phyloP scores from a whole-genome alignment of 1,140 invertebrate genomes.

The Phocides pigmalion region DNA sequence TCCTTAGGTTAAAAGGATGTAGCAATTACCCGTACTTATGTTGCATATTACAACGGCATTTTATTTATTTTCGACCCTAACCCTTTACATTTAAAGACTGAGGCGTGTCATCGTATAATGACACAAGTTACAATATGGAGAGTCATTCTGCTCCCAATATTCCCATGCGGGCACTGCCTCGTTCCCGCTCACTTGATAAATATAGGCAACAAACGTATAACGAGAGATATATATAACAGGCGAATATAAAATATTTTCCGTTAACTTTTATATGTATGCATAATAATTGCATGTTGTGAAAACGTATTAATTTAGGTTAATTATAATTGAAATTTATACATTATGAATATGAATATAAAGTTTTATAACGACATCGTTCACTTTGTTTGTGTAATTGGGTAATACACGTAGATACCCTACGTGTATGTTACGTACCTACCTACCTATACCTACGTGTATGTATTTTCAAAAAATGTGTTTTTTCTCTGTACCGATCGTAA shows the following conservation, averaged over 20 bases:
- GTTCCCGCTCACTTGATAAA: slow-evolving; percentile 12
- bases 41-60: not conserved
- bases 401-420: too few species aligned
- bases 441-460: too few species aligned
- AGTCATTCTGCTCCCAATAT: too few species aligned
- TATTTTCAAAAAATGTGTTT: too few species aligned
- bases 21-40: slow-evolving; percentile 23
- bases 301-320: too few species aligned
- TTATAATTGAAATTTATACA: too few species aligned
- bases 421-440: too few species aligned
- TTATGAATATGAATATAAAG: too few species aligned
- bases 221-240: slow-evolving; percentile 10
- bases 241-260: slow-evolving; percentile 20
- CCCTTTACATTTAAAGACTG: not conserved
- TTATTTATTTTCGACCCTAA: slow-evolving; percentile 6
- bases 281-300: not conserved
- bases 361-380: too few species aligned
- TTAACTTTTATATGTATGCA: slow-evolving; percentile 13
- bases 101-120: not conserved
- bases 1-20: slow-evolving; percentile 25
- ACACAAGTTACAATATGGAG: slow-evolving; percentile 1
- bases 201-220: not conserved
- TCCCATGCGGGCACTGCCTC: slow-evolving; percentile 35
- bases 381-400: too few species aligned
- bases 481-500: too few species aligned